phyloP scores from a whole-genome alignment of 1,140 invertebrate genomes.

The Sitobion miscanthi region DNA sequence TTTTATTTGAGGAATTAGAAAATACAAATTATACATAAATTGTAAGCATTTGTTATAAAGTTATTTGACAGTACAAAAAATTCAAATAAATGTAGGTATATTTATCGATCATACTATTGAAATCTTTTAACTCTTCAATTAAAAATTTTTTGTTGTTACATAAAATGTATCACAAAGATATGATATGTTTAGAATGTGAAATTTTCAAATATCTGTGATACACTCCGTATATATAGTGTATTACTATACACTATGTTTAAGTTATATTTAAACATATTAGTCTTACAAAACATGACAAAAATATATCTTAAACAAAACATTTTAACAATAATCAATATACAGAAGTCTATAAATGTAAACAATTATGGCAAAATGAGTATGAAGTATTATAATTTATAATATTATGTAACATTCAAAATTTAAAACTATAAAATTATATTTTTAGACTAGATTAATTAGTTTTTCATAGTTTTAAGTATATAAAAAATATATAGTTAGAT shows the following conservation, averaged over 20 bases:
- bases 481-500: constrained; percentile 43
- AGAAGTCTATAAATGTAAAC: neutral
- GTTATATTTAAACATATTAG: neutral
- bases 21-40: neutral
- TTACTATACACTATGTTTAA: neutral
- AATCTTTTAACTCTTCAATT: neutral
- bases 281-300: neutral
- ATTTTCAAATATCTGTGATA: neutral
- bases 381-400: neutral
- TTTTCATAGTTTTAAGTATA: constrained; percentile 11
- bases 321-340: neutral
- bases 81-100: neutral
- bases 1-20: neutral
- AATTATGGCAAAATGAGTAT: constrained; percentile 4
- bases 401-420: constrained; percentile 5
- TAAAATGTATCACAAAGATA: neutral
- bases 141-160: neutral
- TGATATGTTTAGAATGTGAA: neutral
- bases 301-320: neutral
- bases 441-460: constrained; percentile 25
- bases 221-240: neutral
- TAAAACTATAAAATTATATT: neutral
- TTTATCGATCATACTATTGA: neutral
- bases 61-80: neutral
- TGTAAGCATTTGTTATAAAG: neutral